These are phyloP conservation scores for Hippolais icterina DNA, from an alignment of 2,113 vertebrate species.

Conservation along the genomic window DNA sequence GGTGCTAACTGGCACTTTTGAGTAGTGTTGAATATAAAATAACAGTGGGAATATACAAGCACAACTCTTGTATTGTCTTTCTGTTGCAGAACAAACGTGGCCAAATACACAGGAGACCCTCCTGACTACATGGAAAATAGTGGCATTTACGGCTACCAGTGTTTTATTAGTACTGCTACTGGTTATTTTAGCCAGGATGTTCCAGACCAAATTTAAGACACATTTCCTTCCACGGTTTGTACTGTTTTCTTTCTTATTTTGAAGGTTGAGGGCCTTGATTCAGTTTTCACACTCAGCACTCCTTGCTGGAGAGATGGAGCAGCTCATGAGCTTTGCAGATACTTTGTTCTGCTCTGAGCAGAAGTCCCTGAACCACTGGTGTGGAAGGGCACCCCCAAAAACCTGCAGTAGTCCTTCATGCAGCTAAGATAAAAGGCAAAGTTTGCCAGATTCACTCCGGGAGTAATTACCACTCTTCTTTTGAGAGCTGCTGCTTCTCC, in stretches of 20 bases:
- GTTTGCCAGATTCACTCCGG: not conserved
- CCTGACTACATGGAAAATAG: slow-evolving; percentile 87
- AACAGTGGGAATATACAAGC: not conserved
- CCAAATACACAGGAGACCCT: slow-evolving; percentile 81
- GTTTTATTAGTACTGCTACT: slow-evolving; percentile 83
- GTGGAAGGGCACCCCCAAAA: not conserved
- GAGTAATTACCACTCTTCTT: not conserved
- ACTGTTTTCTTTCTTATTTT: not conserved
- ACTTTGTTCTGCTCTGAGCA: not conserved
- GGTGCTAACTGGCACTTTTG: not conserved
- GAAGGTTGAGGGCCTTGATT: not conserved
- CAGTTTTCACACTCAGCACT: not conserved
- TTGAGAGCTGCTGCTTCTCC: not conserved
- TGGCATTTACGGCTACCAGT: slow-evolving; percentile 85
- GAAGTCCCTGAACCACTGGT: not conserved
- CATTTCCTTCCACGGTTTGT: slow-evolving; percentile 81
- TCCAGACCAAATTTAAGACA: slow-evolving; percentile 87
- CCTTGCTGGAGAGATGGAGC: not conserved
- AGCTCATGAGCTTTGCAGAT: not conserved
- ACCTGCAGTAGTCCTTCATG: not conserved
- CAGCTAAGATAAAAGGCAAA: not conserved
- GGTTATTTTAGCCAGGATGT: slow-evolving; percentile 84
- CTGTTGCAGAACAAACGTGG: slow-evolving; percentile 79
- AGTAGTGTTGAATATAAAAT: not conserved
- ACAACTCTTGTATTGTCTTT: not conserved